A percentile compares a stretch with the other conserved stretches of the same genome.
These are phyloP conservation scores for Platysternon megacephalum DNA, from an alignment of 2,113 vertebrate species.

Conservation along the genomic window DNA sequence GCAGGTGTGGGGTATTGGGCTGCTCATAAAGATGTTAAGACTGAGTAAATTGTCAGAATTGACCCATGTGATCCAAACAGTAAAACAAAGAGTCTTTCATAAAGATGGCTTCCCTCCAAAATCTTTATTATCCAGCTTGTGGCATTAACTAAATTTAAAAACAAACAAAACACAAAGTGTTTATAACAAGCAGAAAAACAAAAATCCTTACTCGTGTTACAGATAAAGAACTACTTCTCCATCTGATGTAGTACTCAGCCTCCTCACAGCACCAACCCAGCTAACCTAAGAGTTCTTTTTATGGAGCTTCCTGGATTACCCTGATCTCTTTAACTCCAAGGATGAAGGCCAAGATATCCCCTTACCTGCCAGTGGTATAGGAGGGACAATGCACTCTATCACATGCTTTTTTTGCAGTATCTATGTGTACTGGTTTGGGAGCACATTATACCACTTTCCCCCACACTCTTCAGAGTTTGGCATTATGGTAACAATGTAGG, in stretches of 20 bases:
- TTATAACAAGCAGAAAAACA: slow-evolving; percentile 29
- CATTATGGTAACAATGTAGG: too few species aligned
- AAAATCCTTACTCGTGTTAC: background rate
- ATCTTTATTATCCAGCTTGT: background rate
- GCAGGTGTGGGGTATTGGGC: background rate
- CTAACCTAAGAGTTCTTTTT: background rate
- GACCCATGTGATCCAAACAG: background rate
- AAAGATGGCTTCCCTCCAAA: background rate
- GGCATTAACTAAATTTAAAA: background rate
- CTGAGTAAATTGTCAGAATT: background rate
- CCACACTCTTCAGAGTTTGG: background rate
- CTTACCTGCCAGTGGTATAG: accelerated
- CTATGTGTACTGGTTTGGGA: background rate
- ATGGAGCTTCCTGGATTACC: background rate
- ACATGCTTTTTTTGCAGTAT: background rate
- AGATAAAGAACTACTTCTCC: slow-evolving; percentile 36
- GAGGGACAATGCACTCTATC: background rate
- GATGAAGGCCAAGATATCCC: background rate
- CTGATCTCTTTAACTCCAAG: background rate
- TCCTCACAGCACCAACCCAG: background rate
- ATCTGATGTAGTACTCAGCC: background rate
- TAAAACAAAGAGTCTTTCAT: background rate
- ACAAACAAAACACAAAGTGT: background rate
- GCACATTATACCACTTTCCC: background rate
- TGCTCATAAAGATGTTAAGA: background rate